A percentile compares a stretch with the other conserved stretches of the same genome.
phyloP scores from a whole-genome alignment of 2,113 vertebrate species.

The Ciconia boyciana region DNA sequence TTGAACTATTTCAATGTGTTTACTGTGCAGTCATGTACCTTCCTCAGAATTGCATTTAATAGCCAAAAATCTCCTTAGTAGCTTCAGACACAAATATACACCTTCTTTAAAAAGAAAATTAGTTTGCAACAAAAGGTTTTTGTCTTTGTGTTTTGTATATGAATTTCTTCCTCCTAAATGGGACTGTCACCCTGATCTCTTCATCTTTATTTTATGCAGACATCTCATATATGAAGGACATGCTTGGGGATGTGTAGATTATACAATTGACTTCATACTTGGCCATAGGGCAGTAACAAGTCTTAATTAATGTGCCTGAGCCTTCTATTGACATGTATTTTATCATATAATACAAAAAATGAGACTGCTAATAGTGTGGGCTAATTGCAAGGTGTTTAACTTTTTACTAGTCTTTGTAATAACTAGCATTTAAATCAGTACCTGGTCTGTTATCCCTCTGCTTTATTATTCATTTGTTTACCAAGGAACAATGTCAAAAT shows the following conservation, averaged over 20 bases:
- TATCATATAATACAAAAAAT: neutral
- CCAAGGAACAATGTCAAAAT: neutral
- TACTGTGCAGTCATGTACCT: neutral
- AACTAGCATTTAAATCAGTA: neutral
- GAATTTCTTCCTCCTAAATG: neutral
- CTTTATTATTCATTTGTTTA: neutral
- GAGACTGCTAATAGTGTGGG: neutral
- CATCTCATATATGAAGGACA: neutral
- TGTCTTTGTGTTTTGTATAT: neutral
- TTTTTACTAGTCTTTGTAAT: neutral
- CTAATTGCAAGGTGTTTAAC: neutral
- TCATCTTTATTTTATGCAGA: neutral
- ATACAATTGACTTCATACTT: neutral
- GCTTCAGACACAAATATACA: neutral
- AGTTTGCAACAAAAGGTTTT: neutral
- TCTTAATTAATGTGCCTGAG: neutral
- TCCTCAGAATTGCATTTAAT: neutral
- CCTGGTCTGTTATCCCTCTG: fast-evolving
- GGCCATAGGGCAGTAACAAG: neutral
- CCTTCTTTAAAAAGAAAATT: neutral
- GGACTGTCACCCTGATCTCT: neutral
- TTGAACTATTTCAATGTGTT: neutral
- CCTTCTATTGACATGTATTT: neutral
- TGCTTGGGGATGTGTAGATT: neutral
- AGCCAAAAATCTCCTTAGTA: neutral